Percentiles rank a stretch among this genome's conserved stretches.
Conservation (phyloP, 2,888 invertebrate species). For the Hypselothyrea guttata region DNA sequence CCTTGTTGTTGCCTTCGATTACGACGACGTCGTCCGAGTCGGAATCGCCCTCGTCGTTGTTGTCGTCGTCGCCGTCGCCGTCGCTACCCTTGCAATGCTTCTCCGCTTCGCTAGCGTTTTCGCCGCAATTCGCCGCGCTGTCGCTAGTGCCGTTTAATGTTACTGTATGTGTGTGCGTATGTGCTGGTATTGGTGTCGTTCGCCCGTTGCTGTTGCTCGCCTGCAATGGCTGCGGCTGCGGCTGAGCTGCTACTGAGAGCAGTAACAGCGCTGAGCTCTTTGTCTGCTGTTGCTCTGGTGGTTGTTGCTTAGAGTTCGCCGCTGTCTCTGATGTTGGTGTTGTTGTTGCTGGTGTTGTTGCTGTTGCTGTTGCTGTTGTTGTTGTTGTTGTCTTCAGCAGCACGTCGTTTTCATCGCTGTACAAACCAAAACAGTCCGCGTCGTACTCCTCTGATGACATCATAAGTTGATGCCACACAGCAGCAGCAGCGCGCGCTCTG, state of each 20-base stretch:
- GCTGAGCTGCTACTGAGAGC: constrained; percentile 44
- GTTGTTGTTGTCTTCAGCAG: constrained; percentile 91
- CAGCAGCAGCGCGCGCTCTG: constrained; percentile 79
- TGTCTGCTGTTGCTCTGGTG: constrained; percentile 42
- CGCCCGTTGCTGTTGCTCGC: constrained; percentile 59
- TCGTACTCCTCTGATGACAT: constrained; percentile 99
- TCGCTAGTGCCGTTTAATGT: constrained; percentile 35
- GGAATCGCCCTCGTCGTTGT: constrained; percentile 56
- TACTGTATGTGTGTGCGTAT: constrained; percentile 11
- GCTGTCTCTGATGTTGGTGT: constrained; percentile 38
- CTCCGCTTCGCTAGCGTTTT: constrained; percentile 55
- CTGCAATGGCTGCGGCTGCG: constrained; percentile 53
- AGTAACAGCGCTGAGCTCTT: constrained; percentile 38
- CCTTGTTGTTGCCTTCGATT: constrained; percentile 68
- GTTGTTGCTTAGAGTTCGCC: constrained; percentile 83
- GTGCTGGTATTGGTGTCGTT: constrained; percentile 37
- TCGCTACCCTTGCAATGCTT: constrained; percentile 38
- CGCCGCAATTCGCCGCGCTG: constrained; percentile 68
- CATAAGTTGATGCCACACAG: constrained; percentile 89
- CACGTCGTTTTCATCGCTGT: constrained; percentile 90
- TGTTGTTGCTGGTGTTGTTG: constrained; percentile 80
- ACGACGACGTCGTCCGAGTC: constrained; percentile 73
- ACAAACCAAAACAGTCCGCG: constrained; percentile 96
- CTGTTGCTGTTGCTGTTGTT: constrained; percentile 80
- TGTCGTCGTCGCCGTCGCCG: constrained; percentile 41